Conservation (phyloP, 2,797 vertebrate species). For the Gephyroberyx darwinii region DNA sequence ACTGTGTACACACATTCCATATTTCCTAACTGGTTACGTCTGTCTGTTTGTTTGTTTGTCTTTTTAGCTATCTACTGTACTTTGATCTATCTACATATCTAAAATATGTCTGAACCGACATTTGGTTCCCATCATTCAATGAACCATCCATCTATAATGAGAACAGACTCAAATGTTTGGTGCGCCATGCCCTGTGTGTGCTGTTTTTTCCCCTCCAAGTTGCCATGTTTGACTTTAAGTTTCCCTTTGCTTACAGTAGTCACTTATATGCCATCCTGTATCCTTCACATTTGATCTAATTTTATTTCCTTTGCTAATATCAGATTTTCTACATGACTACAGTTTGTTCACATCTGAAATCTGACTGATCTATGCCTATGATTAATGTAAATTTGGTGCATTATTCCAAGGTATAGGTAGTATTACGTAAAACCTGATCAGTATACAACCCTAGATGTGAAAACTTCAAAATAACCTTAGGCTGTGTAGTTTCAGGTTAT, state of each 20-base stretch:
- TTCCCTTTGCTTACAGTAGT: constrained; percentile 9
- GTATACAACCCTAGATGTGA: not conserved
- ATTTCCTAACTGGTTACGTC: not conserved
- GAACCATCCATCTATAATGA: not conserved
- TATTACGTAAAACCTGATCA: not conserved
- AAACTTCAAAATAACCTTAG: not conserved
- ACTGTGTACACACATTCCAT: not conserved
- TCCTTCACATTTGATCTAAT: constrained; percentile 41
- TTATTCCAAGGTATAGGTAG: not conserved
- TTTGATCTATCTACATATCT: not conserved
- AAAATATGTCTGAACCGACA: not conserved
- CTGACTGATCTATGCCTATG: not conserved
- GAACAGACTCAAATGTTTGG: constrained; percentile 8
- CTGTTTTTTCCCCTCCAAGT: not conserved
- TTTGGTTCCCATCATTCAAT: not conserved
- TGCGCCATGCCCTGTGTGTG: constrained; percentile 20
- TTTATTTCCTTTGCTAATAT: constrained; percentile 23
- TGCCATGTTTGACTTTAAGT: constrained; percentile 21
- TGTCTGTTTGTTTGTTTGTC: not conserved
- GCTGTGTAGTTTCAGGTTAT: not conserved
- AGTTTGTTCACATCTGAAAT: constrained; percentile 8
- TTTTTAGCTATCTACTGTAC: not conserved
- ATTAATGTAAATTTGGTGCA: not conserved
- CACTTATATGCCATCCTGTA: constrained; percentile 30
- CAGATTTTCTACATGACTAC: constrained; percentile 46